Conservation (phyloP, 2,888 invertebrate species). For the Erebia palarica region DNA sequence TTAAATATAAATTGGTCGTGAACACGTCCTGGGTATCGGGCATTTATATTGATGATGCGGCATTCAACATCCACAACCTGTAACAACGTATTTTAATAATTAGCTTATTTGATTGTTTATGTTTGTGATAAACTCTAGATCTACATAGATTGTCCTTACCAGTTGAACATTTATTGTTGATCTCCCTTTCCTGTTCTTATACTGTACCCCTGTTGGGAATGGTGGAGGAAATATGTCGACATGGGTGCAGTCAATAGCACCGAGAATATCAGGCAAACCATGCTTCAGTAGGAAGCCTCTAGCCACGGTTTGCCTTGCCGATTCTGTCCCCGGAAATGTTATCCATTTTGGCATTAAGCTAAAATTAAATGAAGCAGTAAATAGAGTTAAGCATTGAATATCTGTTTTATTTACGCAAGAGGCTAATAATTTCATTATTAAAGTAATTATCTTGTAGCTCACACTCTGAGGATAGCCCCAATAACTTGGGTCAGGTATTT, state of each 20-base stretch:
- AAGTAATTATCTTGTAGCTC: neutral
- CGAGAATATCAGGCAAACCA: neutral
- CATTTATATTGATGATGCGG: too few species aligned
- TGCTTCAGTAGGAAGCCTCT: neutral
- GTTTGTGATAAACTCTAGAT: too few species aligned
- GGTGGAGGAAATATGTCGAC: neutral
- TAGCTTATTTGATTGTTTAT: too few species aligned
- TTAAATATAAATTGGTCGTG: too few species aligned
- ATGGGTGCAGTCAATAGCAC: neutral
- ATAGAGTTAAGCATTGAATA: neutral
- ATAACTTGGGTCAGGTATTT: neutral
- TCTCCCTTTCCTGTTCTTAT: neutral
- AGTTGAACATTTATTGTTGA: too few species aligned
- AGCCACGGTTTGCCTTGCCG: neutral
- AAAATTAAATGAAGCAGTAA: neutral
- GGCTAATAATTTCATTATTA: neutral
- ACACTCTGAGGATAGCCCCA: neutral
- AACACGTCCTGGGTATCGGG: too few species aligned
- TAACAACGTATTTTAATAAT: too few species aligned
- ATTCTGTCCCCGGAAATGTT: neutral
- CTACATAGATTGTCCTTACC: too few species aligned
- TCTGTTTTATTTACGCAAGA: too few species aligned
- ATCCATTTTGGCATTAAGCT: neutral
- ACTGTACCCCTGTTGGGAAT: neutral
- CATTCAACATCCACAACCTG: too few species aligned